A percentile compares a stretch with the other conserved stretches of the same genome.
phyloP scores from a whole-genome alignment of 2,888 invertebrate genomes.

The Desoria tigrina region DNA sequence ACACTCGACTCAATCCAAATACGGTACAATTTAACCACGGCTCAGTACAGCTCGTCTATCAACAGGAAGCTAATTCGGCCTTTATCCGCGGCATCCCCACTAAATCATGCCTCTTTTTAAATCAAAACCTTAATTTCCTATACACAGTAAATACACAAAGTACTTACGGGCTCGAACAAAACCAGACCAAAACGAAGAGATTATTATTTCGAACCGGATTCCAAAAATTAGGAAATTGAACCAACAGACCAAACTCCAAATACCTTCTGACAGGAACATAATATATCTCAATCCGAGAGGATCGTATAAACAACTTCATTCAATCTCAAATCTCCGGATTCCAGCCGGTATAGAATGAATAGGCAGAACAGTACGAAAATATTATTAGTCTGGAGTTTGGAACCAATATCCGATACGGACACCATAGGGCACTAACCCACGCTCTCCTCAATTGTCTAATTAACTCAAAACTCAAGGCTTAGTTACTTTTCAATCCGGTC shows the following conservation, averaged over 20 bases:
- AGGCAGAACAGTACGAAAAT: too few species aligned
- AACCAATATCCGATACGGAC: neutral
- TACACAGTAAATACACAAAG: conserved; percentile 3
- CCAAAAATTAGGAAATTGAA: conserved; percentile 45
- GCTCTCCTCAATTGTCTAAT: conserved; percentile 48
- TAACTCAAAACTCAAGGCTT: conserved; percentile 41
- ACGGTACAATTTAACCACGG: neutral
- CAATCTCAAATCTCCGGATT: conserved; percentile 24
- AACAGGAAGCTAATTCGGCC: conserved; percentile 38
- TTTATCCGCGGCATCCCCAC: conserved; percentile 15
- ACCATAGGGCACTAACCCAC: conserved; percentile 1
- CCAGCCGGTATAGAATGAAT: neutral
- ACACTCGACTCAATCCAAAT: conserved; percentile 17
- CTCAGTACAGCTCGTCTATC: conserved; percentile 16
- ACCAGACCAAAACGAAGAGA: neutral
- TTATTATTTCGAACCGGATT: conserved; percentile 25
- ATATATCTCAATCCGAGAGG: conserved; percentile 9
- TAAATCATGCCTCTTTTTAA: conserved; percentile 19
- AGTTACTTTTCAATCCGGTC: neutral
- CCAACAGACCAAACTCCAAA: conserved; percentile 9
- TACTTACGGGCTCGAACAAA: conserved; percentile 16
- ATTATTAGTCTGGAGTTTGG: neutral
- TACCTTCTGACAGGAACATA: conserved; percentile 14
- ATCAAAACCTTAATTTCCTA: conserved; percentile 3
- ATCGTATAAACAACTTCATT: conserved; percentile 42